Evolutionary conservation across 2,797 vertebrate genomes (phyloP).

Genomic region (Aplochiton taeniatus): DNA sequence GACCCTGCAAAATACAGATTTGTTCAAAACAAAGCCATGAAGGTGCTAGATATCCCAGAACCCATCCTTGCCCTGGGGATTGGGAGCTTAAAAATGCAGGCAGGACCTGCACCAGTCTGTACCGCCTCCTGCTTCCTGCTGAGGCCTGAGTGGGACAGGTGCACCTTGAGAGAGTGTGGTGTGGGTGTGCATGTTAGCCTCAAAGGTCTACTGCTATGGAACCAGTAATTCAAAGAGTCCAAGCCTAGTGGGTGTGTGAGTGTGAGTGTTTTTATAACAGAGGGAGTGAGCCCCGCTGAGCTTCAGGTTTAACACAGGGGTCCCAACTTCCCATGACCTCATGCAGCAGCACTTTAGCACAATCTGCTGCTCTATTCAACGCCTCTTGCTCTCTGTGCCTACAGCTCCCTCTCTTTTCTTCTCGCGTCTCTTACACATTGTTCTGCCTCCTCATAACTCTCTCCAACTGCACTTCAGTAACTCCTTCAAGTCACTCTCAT

Average conservation of each 20-base stretch:
- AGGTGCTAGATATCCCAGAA: too few species aligned
- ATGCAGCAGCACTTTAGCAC: conserved; percentile 50
- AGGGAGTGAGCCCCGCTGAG: conserved; percentile 29
- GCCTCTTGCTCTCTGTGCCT: conserved; percentile 3
- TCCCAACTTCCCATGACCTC: conserved; percentile 68
- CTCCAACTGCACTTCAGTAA: too few species aligned
- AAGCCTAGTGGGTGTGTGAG: conserved; percentile 12
- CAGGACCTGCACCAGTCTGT: conserved; percentile 44
- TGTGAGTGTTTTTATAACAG: neutral
- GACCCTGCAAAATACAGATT: too few species aligned
- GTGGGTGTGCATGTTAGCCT: too few species aligned
- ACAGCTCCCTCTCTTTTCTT: neutral
- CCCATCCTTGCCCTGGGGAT: conserved; percentile 53
- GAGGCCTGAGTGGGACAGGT: conserved; percentile 62
- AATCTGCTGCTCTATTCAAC: conserved; percentile 4
- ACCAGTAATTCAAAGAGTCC: neutral
- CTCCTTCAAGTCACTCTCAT: neutral
- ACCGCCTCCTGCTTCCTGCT: conserved; percentile 58
- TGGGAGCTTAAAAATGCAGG: conserved; percentile 40
- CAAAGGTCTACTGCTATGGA: too few species aligned
- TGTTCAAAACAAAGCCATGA: too few species aligned
- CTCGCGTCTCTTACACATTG: neutral
- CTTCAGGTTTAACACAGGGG: conserved; percentile 55
- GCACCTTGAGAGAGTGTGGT: conserved; percentile 37
- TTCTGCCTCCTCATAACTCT: neutral